These are phyloP conservation scores for Pterocles gutturalis DNA, from an alignment of 2,113 vertebrate species.

Conservation along the genomic window DNA sequence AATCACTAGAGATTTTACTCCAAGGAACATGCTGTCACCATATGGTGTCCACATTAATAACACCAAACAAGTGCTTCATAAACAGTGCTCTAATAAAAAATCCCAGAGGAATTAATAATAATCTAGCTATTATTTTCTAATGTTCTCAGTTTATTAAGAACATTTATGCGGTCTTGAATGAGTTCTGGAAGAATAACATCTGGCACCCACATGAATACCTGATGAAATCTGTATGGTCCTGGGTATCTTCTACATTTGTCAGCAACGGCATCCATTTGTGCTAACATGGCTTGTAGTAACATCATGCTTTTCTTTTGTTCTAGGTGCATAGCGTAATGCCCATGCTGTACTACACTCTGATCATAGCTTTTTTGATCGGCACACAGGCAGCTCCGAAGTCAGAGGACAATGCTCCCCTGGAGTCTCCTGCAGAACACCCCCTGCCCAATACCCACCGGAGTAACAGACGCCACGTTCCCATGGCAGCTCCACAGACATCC, in stretches of 20 bases:
- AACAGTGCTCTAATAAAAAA: slow-evolving; percentile 65
- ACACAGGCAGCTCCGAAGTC: slow-evolving; percentile 91
- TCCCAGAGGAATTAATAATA: slow-evolving; percentile 70
- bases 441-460: slow-evolving; percentile 70
- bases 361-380: slow-evolving; percentile 94
- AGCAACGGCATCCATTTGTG: not conserved
- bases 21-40: slow-evolving; percentile 35
- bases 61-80: slow-evolving; percentile 60
- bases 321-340: slow-evolving; percentile 88
- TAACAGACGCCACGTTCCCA: slow-evolving; percentile 61
- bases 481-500: slow-evolving; percentile 71
- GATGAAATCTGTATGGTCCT: not conserved
- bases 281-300: not conserved
- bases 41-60: slow-evolving; percentile 56
- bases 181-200: slow-evolving; percentile 50
- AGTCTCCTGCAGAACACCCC: slow-evolving; percentile 69
- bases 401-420: slow-evolving; percentile 85
- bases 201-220: slow-evolving; percentile 43
- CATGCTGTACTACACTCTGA: slow-evolving; percentile 98
- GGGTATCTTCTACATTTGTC: not conserved
- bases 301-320: slow-evolving; percentile 41
- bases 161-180: slow-evolving; percentile 39
- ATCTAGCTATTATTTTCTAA: slow-evolving; percentile 63
- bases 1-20: slow-evolving; percentile 19
- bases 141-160: slow-evolving; percentile 59